phyloP scores from a whole-genome alignment of 1,140 invertebrate genomes.

The Ips nitidus region DNA sequence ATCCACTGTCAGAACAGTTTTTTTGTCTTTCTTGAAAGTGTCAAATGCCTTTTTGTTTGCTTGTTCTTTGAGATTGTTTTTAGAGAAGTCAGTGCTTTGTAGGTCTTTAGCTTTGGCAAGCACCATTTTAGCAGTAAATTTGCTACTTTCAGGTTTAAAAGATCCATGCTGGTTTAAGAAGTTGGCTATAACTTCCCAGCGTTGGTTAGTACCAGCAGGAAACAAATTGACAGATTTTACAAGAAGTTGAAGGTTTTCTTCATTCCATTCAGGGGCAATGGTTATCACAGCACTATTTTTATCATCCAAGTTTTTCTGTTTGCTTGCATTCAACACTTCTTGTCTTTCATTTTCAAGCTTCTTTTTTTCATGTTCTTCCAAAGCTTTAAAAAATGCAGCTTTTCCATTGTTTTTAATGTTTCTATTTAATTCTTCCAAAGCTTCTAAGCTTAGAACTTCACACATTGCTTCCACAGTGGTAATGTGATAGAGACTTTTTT shows the following conservation, averaged over 20 bases:
- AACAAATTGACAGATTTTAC: constrained; percentile 97
- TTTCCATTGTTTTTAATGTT: constrained; percentile 66
- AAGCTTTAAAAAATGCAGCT: constrained; percentile 65
- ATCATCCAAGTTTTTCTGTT: constrained; percentile 55
- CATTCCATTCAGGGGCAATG: constrained; percentile 69
- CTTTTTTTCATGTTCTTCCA: constrained; percentile 62
- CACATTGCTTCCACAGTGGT: constrained; percentile 88
- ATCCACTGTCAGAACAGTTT: constrained; percentile 63
- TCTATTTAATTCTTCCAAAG: constrained; percentile 78
- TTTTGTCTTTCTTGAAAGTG: constrained; percentile 86
- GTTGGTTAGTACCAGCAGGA: constrained; percentile 91
- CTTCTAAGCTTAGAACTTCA: constrained; percentile 70
- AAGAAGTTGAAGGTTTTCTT: constrained; percentile 80
- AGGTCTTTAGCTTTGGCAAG: constrained; percentile 92
- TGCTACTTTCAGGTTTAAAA: constrained; percentile 54
- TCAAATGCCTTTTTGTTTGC: constrained; percentile 91
- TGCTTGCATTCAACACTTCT: constrained; percentile 58
- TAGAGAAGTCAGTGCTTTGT: constrained; percentile 86
- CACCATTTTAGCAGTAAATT: constrained; percentile 85
- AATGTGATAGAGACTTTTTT: constrained; percentile 81
- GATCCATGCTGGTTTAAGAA: constrained; percentile 91
- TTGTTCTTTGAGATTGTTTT: constrained; percentile 78
- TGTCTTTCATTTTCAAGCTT: constrained; percentile 75
- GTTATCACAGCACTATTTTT: constrained; percentile 52
- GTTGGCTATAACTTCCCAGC: constrained; percentile 95